These are phyloP conservation scores for Craseonycteris thonglongyai DNA, from an alignment of 2,113 vertebrate species.

Conservation along the genomic window DNA sequence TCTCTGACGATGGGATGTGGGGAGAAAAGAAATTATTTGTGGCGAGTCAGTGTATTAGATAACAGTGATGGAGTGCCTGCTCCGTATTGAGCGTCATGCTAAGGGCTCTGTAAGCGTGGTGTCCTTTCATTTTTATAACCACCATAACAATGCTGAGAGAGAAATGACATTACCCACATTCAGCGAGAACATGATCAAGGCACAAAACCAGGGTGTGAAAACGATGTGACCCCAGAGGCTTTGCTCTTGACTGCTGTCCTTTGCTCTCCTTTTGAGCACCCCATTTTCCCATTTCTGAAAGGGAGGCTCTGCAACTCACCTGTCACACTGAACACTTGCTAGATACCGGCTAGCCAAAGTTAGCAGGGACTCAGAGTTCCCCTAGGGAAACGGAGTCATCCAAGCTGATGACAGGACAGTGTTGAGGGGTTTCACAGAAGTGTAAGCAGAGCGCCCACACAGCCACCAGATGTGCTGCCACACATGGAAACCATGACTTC, in stretches of 20 bases:
- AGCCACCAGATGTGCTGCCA: background rate
- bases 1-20: background rate
- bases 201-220: background rate
- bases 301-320: background rate
- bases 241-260: background rate
- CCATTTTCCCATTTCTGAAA: background rate
- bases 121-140: background rate
- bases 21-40: background rate
- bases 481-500: background rate
- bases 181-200: background rate
- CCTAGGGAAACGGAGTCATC: background rate
- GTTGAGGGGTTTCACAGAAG: background rate
- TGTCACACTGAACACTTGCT: background rate
- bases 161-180: background rate
- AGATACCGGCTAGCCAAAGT: background rate
- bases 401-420: background rate
- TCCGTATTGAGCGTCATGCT: background rate
- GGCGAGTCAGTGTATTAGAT: background rate
- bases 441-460: background rate
- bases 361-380: background rate
- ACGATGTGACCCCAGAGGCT: fast-evolving
- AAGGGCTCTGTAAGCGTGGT: background rate
- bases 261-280: background rate
- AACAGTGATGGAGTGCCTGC: background rate
- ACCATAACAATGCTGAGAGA: background rate